phyloP scores from a whole-genome alignment of 2,113 vertebrate species.

The Tychaedon coryphoeus region DNA sequence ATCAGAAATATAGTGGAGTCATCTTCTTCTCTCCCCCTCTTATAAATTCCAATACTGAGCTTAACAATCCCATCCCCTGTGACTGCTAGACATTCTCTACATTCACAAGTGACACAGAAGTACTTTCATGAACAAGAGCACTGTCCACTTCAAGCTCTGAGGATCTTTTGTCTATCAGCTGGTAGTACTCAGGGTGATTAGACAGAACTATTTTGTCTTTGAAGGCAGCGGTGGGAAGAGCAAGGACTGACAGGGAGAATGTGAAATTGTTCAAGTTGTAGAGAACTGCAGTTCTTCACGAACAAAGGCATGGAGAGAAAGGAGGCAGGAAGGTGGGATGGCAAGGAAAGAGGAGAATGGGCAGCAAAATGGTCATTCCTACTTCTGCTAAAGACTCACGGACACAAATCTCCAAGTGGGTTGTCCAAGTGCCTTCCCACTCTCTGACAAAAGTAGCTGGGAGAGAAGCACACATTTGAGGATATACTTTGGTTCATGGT shows the following conservation, averaged over 20 bases:
- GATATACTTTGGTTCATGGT: background rate
- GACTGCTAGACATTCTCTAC: background rate
- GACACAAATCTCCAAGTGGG: background rate
- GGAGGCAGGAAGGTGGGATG: background rate
- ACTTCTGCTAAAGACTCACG: background rate
- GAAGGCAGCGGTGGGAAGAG: slow-evolving; percentile 1
- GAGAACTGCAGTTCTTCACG: background rate
- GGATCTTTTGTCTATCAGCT: slow-evolving; percentile 18
- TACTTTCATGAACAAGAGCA: slow-evolving; percentile 5
- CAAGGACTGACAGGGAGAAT: background rate
- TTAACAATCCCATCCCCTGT: background rate
- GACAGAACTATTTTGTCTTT: slow-evolving; percentile 25
- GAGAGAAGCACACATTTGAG: background rate
- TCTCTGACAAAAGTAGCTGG: background rate
- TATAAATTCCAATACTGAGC: background rate
- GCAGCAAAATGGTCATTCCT: background rate
- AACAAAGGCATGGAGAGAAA: background rate
- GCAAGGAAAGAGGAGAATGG: background rate
- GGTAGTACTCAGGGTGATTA: background rate
- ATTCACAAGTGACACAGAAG: background rate
- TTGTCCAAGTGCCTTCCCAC: background rate
- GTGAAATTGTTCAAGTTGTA: background rate
- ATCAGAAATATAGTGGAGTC: background rate
- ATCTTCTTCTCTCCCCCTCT: background rate
- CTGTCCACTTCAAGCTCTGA: slow-evolving; percentile 1